Percentiles rank a stretch among this genome's conserved stretches.
These are phyloP conservation scores for Acrocephalus kingi DNA, from an alignment of 2,113 vertebrate species.

Conservation along the genomic window DNA sequence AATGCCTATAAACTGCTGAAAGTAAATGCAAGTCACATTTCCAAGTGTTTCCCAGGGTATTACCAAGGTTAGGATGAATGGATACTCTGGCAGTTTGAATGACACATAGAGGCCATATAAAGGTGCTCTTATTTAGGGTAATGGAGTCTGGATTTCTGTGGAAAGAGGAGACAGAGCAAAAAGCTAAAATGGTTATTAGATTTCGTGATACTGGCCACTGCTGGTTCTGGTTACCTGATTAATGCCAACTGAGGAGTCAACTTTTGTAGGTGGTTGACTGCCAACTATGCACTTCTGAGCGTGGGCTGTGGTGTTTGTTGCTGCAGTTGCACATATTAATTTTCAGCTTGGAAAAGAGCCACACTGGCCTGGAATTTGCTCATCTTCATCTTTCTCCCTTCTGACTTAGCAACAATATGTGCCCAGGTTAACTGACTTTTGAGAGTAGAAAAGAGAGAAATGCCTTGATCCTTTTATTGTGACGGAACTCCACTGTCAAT, in stretches of 20 bases:
- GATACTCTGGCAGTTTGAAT: neutral
- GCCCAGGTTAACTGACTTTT: neutral
- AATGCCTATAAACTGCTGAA: neutral
- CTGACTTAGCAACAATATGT: neutral
- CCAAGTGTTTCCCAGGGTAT: neutral
- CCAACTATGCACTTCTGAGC: constrained; percentile 38
- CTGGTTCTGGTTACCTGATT: constrained; percentile 51
- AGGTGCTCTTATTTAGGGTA: neutral
- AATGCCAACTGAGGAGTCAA: constrained; percentile 41
- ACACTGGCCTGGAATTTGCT: neutral
- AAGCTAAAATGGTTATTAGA: constrained; percentile 29
- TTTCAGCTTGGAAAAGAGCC: constrained; percentile 50
- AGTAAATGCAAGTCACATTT: neutral
- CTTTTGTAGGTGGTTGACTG: constrained; percentile 36
- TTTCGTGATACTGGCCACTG: neutral
- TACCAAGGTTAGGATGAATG: neutral
- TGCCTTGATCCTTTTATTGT: neutral
- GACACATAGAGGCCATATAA: neutral
- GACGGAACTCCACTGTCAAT: neutral
- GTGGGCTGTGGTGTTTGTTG: constrained; percentile 41
- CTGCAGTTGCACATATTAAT: constrained; percentile 31
- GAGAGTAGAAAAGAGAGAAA: neutral
- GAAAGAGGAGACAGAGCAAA: constrained; percentile 8
- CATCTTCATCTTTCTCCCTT: neutral
- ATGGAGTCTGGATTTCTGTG: neutral